Percentiles rank a stretch among this genome's conserved stretches.
phyloP scores from a whole-genome alignment of 2,113 vertebrate genomes.

The Lycocorax pyrrhopterus region DNA sequence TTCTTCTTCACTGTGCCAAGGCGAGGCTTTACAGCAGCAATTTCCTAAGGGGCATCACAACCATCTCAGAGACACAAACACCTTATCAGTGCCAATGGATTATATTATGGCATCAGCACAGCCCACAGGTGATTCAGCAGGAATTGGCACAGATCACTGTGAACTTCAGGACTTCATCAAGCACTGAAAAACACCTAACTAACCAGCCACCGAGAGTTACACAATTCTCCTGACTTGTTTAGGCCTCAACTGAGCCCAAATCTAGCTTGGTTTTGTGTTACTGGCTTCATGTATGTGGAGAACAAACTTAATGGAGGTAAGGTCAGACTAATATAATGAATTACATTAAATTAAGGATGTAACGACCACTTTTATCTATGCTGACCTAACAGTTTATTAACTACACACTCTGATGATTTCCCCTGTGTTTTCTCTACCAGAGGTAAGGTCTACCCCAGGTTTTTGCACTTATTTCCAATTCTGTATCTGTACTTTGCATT shows the following conservation, averaged over 20 bases:
- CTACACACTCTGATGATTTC: not conserved
- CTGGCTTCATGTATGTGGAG: not conserved
- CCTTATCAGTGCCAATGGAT: not conserved
- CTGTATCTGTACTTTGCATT: not conserved
- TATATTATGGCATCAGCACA: not conserved
- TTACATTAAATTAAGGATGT: not conserved
- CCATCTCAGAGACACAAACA: not conserved
- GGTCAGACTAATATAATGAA: not conserved
- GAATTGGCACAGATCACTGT: not conserved
- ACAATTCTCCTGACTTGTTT: not conserved
- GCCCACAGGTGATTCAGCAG: not conserved
- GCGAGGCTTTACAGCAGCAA: not conserved
- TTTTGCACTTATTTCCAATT: not conserved
- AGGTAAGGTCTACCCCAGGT: not conserved
- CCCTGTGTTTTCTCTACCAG: not conserved
- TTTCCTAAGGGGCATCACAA: not conserved
- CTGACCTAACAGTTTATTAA: not conserved
- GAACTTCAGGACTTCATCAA: not conserved
- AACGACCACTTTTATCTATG: not conserved
- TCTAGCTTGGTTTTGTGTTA: not conserved
- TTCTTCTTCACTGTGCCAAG: not conserved
- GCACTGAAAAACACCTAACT: not conserved
- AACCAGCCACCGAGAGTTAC: not conserved
- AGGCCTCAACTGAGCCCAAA: not conserved
- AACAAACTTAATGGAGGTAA: not conserved